These are phyloP conservation scores for Alces alces DNA, from an alignment of 2,113 vertebrate genomes.

Conservation along the genomic window DNA sequence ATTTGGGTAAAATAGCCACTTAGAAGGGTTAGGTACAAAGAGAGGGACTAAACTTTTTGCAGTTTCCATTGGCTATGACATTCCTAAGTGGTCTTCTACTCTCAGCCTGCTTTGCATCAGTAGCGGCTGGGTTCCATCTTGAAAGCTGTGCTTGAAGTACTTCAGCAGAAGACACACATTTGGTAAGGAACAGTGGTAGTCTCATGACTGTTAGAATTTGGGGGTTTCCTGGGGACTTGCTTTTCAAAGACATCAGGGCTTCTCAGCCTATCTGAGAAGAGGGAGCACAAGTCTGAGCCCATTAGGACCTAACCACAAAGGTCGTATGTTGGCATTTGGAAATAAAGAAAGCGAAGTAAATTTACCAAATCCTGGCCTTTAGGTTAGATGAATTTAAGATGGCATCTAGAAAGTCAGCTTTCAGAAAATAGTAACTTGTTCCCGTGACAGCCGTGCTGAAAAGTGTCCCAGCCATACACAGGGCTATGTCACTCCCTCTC, in stretches of 20 bases:
- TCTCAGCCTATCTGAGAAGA: background rate
- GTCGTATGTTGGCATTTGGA: background rate
- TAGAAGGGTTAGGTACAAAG: background rate
- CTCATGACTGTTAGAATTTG: background rate
- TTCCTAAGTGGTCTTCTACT: background rate
- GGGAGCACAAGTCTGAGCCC: background rate
- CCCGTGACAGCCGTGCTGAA: background rate
- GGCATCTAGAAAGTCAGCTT: background rate
- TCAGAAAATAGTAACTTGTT: background rate
- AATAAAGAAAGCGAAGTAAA: background rate
- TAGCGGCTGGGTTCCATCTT: fast-evolving
- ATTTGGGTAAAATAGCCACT: background rate
- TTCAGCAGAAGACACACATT: background rate
- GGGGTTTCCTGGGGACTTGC: no score
- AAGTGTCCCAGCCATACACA: background rate
- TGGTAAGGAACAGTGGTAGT: background rate
- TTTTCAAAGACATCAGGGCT: background rate
- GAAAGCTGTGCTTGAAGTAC: background rate
- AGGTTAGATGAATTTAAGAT: constrained; percentile 2
- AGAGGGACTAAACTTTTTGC: background rate
- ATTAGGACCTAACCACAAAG: background rate
- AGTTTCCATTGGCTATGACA: background rate
- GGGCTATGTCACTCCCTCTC: background rate
- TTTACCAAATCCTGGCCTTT: background rate
- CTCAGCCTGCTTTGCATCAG: background rate